A percentile compares a stretch with the other conserved stretches of the same genome.
phyloP scores from a whole-genome alignment of 2,113 vertebrate species.

The Cyrtonyx montezumae region DNA sequence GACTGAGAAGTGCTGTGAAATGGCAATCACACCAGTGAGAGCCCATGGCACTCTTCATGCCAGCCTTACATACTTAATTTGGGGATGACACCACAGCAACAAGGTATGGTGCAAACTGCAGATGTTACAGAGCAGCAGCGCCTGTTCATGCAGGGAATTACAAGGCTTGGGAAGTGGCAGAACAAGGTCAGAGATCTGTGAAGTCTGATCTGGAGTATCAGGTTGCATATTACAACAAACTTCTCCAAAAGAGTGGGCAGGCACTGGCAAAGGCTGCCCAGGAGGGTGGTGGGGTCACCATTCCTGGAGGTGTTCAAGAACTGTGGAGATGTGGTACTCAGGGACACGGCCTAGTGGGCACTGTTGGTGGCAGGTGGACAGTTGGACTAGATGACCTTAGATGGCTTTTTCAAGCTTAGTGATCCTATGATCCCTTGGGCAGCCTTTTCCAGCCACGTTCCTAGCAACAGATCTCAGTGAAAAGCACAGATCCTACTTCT shows the following conservation, averaged over 20 bases:
- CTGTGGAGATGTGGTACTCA: no score
- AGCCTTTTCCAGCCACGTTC: background rate
- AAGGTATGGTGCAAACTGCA: background rate
- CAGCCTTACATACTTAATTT: background rate
- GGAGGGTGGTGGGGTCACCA: no score
- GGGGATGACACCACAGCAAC: accelerated
- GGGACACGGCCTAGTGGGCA: no score
- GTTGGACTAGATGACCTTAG: no score
- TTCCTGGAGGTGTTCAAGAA: no score
- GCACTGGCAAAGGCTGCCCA: no score
- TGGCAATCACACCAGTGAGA: background rate
- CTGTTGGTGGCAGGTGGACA: no score
- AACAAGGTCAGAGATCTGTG: background rate
- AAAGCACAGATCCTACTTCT: background rate
- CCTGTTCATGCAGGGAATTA: background rate
- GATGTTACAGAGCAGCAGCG: background rate
- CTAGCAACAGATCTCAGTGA: background rate
- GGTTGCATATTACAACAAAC: no score
- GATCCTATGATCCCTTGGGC: no score
- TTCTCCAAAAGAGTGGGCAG: no score
- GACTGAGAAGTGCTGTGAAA: background rate
- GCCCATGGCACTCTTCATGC: background rate
- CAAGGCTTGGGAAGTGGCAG: background rate
- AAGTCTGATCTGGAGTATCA: background rate
- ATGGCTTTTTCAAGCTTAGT: no score